A percentile compares a stretch with the other conserved stretches of the same genome.
Conservation (phyloP, 2,888 invertebrate genomes). For the Leptopilina drosophilae region DNA sequence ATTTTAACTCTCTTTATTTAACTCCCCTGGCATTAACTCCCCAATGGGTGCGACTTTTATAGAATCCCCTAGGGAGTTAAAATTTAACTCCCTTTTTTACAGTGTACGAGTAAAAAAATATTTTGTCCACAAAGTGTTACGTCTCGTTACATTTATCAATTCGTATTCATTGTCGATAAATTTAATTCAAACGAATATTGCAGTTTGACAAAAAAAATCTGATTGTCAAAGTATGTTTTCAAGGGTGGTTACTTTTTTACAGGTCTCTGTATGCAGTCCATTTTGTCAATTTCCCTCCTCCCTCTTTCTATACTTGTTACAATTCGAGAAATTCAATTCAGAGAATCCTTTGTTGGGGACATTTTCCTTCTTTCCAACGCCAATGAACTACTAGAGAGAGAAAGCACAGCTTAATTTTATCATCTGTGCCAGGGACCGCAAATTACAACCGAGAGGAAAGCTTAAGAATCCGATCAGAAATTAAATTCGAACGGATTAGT, state of each 20-base stretch:
- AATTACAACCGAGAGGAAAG: slow-evolving; percentile 1
- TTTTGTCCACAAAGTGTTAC: slow-evolving; percentile 15
- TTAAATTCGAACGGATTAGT: slow-evolving; percentile 6
- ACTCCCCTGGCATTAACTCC: too few relatives aligned
- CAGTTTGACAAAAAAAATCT: background rate
- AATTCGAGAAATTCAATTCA: background rate
- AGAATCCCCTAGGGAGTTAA: too few relatives aligned
- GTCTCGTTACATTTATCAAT: too few relatives aligned
- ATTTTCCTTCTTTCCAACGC: background rate
- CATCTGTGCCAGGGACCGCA: slow-evolving; percentile 49
- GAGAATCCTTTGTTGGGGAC: background rate
- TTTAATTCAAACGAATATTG: slow-evolving; percentile 1
- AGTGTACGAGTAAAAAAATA: slow-evolving; percentile 47
- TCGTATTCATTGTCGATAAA: background rate
- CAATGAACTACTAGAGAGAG: background rate
- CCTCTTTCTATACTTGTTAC: background rate
- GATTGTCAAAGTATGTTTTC: background rate
- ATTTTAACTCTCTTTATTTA: too few relatives aligned
- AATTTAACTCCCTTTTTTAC: too few relatives aligned
- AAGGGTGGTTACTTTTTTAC: background rate
- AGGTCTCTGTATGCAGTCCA: slow-evolving; percentile 11
- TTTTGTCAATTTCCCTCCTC: background rate
- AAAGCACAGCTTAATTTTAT: slow-evolving; percentile 50
- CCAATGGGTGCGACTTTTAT: too few relatives aligned
- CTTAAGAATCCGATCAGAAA: slow-evolving; percentile 13